Conservation (phyloP, 1,140 invertebrate species). For the Drosophila elegans region DNA sequence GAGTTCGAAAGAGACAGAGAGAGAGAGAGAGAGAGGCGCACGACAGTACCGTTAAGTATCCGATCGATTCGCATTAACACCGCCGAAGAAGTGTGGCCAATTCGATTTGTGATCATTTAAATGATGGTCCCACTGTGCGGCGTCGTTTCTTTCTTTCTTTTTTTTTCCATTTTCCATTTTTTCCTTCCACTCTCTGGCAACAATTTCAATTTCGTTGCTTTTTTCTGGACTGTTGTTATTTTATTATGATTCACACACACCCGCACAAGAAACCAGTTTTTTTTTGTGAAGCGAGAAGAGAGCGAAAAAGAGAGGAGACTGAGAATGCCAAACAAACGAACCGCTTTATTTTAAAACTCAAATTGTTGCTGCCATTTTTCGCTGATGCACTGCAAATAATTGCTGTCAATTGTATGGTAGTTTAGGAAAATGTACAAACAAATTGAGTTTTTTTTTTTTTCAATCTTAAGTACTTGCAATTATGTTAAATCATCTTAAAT, state of each 20-base stretch:
- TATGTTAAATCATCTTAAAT: neutral
- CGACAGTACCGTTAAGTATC: conserved; percentile 27
- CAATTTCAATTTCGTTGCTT: conserved; percentile 79
- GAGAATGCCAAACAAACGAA: conserved; percentile 56
- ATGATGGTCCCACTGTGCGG: conserved; percentile 47
- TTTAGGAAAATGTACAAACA: neutral
- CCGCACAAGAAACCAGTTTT: conserved; percentile 47
- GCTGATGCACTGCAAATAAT: conserved; percentile 20
- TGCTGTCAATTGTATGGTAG: neutral
- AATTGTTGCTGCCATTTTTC: conserved; percentile 66
- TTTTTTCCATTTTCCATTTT: conserved; percentile 1
- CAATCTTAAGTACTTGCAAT: neutral
- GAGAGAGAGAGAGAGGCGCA: neutral
- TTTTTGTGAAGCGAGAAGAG: neutral
- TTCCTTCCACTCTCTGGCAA: conserved; percentile 41
- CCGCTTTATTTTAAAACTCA: conserved; percentile 62
- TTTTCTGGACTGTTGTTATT: conserved; percentile 49
- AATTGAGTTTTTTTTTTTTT: neutral
- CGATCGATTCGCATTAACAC: conserved; percentile 30
- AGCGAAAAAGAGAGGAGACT: conserved; percentile 5
- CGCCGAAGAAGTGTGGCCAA: conserved; percentile 17
- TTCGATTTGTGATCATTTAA: conserved; percentile 32
- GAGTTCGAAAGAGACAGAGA: conserved; percentile 3
- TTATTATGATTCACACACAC: conserved; percentile 78
- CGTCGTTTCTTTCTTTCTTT: conserved; percentile 8